Evolutionary conservation across 2,888 invertebrate species (phyloP).

Genomic region (Hydropsyche betteni): DNA sequence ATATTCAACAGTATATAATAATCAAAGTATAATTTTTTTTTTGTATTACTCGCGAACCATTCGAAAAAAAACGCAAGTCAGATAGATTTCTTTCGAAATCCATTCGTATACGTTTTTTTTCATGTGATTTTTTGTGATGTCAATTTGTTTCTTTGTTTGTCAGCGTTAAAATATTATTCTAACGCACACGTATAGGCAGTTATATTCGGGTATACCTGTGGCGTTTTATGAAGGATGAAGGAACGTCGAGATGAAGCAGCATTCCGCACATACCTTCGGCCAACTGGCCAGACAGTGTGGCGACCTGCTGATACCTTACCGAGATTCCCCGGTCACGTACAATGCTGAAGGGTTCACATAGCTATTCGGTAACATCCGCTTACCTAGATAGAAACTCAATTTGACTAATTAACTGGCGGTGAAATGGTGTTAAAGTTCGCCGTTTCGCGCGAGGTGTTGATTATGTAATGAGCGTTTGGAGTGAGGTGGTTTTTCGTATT

Average conservation of each 20-base stretch:
- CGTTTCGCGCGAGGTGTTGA: too few species aligned
- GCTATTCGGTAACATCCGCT: too few species aligned
- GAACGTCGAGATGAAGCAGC: slow-evolving; percentile 46
- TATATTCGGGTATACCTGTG: slow-evolving; percentile 26
- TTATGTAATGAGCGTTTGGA: too few species aligned
- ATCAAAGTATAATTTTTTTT: too few species aligned
- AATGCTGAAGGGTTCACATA: too few species aligned
- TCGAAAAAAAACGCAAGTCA: too few species aligned
- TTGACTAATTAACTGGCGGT: too few species aligned
- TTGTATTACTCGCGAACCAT: too few species aligned
- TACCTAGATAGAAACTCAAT: too few species aligned
- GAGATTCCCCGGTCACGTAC: not conserved
- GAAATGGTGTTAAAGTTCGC: too few species aligned
- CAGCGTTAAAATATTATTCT: slow-evolving; percentile 26
- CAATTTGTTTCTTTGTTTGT: slow-evolving; percentile 29
- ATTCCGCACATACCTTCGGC: slow-evolving; percentile 47
- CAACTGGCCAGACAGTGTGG: slow-evolving; percentile 49
- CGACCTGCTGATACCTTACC: slow-evolving; percentile 44
- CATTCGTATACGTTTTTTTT: not conserved
- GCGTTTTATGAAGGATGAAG: slow-evolving; percentile 50
- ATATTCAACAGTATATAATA: not conserved
- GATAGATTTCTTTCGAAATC: too few species aligned
- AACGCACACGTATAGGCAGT: slow-evolving; percentile 36
- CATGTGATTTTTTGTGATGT: not conserved
- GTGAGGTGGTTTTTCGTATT: too few species aligned